A percentile compares a stretch with the other conserved stretches of the same genome.
Conservation (phyloP, 2,113 vertebrate genomes). For the Cyanoramphus novaezelandiae region DNA sequence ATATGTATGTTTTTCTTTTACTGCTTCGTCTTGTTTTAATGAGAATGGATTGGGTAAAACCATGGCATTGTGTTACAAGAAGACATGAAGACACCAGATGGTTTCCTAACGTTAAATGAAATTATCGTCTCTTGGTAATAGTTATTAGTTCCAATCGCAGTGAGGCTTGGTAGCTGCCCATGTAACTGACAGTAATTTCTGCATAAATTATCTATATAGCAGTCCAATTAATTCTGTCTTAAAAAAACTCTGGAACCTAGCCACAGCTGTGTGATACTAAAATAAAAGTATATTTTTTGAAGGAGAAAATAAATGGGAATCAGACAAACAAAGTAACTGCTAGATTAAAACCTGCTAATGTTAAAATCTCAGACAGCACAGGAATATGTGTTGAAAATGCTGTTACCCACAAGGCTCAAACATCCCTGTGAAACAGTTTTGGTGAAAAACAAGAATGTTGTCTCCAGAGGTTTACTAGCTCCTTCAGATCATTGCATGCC, state of each 20-base stretch:
- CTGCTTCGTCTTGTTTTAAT: constrained; percentile 1
- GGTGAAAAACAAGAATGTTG: not conserved
- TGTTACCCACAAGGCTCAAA: not conserved
- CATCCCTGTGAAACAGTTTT: not conserved
- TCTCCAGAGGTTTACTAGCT: not conserved
- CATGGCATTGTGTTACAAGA: not conserved
- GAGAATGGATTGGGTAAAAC: not conserved
- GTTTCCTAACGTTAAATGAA: constrained; percentile 41
- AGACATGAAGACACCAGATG: constrained; percentile 34
- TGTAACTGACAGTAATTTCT: constrained; percentile 18
- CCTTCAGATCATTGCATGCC: not conserved
- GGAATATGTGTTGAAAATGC: not conserved
- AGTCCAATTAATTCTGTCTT: not conserved
- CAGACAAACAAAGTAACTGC: not conserved
- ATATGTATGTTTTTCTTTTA: not conserved
- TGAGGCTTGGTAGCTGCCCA: not conserved
- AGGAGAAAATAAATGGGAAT: not conserved
- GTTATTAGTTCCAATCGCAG: constrained; percentile 15
- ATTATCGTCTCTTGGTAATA: constrained; percentile 36
- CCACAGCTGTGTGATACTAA: not conserved
- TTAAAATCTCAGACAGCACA: not conserved
- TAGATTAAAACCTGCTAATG: not conserved
- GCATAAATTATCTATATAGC: not conserved
- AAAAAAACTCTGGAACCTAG: not conserved
- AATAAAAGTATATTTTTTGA: not conserved